phyloP scores from a whole-genome alignment of 1,140 invertebrate species.

The Armadillidium nasatum region DNA sequence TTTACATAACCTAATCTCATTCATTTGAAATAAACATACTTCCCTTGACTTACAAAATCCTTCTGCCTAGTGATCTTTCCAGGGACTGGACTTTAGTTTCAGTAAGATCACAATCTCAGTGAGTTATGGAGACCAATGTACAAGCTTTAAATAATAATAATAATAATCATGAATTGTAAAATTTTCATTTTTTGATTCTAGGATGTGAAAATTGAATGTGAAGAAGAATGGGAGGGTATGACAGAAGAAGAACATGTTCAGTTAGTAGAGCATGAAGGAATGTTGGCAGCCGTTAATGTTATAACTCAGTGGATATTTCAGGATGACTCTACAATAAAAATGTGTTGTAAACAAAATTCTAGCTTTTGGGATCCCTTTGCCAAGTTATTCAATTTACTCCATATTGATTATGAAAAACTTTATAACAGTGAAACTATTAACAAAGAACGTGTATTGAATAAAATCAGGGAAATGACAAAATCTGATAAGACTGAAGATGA shows the following conservation, averaged over 20 bases:
- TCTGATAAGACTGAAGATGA: neutral
- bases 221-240: conserved; percentile 34
- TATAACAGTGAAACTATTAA: neutral
- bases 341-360: conserved; percentile 31
- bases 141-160: too few relatives aligned
- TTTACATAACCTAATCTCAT: too few relatives aligned
- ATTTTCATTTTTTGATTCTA: neutral
- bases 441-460: conserved; percentile 34
- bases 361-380: conserved; percentile 31
- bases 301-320: conserved; percentile 28
- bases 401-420: conserved; percentile 30
- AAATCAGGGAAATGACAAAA: too few relatives aligned
- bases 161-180: too few relatives aligned
- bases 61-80: too few relatives aligned
- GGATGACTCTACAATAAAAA: conserved; percentile 32
- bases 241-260: conserved; percentile 31
- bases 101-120: too few relatives aligned
- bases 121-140: too few relatives aligned
- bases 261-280: conserved; percentile 32
- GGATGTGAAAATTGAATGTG: conserved; percentile 37
- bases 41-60: too few relatives aligned
- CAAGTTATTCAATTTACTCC: conserved; percentile 28
- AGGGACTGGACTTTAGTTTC: too few relatives aligned
- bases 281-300: conserved; percentile 33
- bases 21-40: too few relatives aligned